phyloP scores from a whole-genome alignment of 2,888 invertebrate genomes.

The Hemistola chrysoprasaria region DNA sequence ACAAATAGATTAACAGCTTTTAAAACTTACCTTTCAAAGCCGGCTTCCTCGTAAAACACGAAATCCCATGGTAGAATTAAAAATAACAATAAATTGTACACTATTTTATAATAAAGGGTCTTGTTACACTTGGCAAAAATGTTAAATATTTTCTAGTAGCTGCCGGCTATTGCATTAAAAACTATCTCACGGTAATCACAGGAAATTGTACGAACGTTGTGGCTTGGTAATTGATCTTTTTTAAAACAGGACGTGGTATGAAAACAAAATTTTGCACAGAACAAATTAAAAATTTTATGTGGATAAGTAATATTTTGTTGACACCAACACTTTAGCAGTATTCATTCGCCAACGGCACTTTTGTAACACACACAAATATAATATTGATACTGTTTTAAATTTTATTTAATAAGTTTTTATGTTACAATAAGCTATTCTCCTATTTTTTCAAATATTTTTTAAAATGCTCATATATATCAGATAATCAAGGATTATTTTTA shows the following conservation, averaged over 20 bases:
- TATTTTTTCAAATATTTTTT: no score
- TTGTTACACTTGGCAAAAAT: constrained; percentile 1
- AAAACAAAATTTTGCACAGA: constrained; percentile 45
- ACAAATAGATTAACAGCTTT: background rate
- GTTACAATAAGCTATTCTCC: no score
- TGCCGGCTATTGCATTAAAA: constrained; percentile 4
- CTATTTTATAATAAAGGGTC: background rate
- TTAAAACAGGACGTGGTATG: constrained; percentile 48
- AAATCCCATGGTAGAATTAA: constrained; percentile 6
- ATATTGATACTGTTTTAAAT: no score
- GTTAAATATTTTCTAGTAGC: background rate
- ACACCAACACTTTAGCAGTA: background rate
- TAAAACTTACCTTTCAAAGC: constrained; percentile 9
- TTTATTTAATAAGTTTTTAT: no score
- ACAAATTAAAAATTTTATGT: constrained; percentile 7
- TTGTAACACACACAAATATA: no score
- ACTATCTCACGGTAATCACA: constrained; percentile 26
- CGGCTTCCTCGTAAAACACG: constrained; percentile 2
- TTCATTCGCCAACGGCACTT: background rate
- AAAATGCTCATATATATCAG: no score
- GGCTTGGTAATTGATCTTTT: constrained; percentile 33
- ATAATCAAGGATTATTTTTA: no score
- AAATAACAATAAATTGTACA: background rate
- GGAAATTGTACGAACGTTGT: constrained; percentile 31
- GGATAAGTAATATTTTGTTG: no score